A percentile compares a stretch with the other conserved stretches of the same genome.
These are phyloP conservation scores for Diprion similis DNA, from an alignment of 1,140 invertebrate species.

Conservation along the genomic window DNA sequence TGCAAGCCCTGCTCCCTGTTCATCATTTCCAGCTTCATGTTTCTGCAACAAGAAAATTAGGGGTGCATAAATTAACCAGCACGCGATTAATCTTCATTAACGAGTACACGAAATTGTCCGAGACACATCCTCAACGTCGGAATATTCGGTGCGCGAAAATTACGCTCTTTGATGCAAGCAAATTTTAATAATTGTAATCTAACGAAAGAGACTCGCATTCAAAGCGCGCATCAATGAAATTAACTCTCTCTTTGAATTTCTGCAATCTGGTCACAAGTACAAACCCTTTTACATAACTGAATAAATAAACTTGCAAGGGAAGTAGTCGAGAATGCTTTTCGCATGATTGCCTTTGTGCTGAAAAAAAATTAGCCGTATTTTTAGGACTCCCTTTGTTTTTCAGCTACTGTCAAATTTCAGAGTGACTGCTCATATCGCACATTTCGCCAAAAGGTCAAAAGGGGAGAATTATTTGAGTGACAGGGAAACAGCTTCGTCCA, in stretches of 20 bases:
- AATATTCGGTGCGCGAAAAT: too few species aligned
- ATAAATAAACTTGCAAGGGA: too few species aligned
- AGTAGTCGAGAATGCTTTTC: too few species aligned
- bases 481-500: neutral
- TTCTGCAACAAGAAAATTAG: conserved; percentile 41
- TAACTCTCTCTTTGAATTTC: neutral
- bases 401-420: too few species aligned
- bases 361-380: too few species aligned
- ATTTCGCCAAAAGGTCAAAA: too few species aligned
- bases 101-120: conserved; percentile 11
- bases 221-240: neutral
- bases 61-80: neutral
- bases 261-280: neutral
- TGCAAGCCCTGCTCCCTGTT: conserved; percentile 69
- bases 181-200: neutral
- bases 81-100: conserved; percentile 5
- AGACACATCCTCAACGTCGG: neutral
- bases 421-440: too few species aligned
- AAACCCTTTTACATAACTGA: too few species aligned
- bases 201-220: neutral
- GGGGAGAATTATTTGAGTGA: too few species aligned
- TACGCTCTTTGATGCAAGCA: too few species aligned
- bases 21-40: conserved; percentile 65
- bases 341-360: too few species aligned
- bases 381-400: too few species aligned